Evolutionary conservation across 2,888 invertebrate genomes (phyloP), one percentile per base, ranked within the genome.

Genomic region (Idaea straminata): DNA sequence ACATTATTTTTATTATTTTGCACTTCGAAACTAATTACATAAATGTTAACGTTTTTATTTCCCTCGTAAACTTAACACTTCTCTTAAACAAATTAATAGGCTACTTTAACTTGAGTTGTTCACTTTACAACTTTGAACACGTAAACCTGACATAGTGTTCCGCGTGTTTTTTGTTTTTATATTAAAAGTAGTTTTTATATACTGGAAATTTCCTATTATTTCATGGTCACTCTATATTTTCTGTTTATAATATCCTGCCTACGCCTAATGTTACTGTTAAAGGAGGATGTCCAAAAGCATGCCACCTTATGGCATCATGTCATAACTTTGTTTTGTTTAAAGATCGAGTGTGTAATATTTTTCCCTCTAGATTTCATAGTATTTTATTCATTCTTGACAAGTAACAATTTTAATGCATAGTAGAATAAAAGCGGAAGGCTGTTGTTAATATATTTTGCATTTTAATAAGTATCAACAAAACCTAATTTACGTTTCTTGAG

Each of bases 221-320:
- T 67, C 47, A 67, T 73, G 68, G 72, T 66, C 61, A 72, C 66
- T 58, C 65, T 68, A 64, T 59, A 62, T 66, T 66, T 69, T 67
- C 66, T 64, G 64, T 66, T 61, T 61, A 66, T 66, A 47, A 34
- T n/a, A 25, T 25, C 25, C 36, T 59, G 34, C 62, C 34, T 58
- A 61, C 35, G 58, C 70, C 3, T 25, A 25, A 25, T 25, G 25
- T 25, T 25, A 25, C 25, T 25, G 25, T 25, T 25, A 25, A 25
- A 25, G 25, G 25, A 25, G 25, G 25, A 25, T 25, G 25, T 25
- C 25, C 25, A 25, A 25, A 25, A 3, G 2, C 25, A 25, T 25
- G 3, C 25, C 25, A 25, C 25, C 25, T 25, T 25, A 25, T 2
- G 3, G 25, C 25, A 25, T 25, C 25, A 25, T 25, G 25, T 25